Evolutionary conservation across 2,888 invertebrate species (phyloP), one percentile per base, ranked within the genome.

Genomic region (Smittia sp.): DNA sequence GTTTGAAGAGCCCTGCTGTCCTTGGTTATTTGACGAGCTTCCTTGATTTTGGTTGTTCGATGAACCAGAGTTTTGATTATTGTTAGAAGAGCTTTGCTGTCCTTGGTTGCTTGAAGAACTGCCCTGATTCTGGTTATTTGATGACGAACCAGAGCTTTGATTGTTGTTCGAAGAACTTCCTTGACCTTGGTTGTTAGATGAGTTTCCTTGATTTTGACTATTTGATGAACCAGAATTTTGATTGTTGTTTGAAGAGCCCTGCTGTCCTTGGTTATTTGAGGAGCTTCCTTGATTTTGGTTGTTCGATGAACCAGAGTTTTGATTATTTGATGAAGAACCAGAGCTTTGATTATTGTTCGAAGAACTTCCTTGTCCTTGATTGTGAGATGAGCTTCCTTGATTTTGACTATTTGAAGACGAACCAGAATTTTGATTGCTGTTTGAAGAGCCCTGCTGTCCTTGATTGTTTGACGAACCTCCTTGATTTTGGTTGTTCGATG

Each of bases 231-330:
- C 38, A 41, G 6, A 9, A 1, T 65, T 25, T 7, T 65, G 27
- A 38, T 65, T 65, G 20, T 38, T 65, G 2, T n/a, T n/a, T n/a
- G n/a, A n/a, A n/a, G 11, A 13, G 11, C 27, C 18, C 9, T 27
- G 13, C 27, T 65, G 65, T 15, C 32, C 32, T 22, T 38, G 24
- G 1, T 22, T n/a, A 54, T 74, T 58, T 3, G 58, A 58, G 20
- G 20, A 22, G 20, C 72, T 75, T 52, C 65, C 66, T 74, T 63
- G 39, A 75, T 52, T 75, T 63, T 75, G 11, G 76, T 76, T 41
- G 76, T 75, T 41, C 69, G 75, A 73, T 75, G 15, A 75, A 27
- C 54, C 15, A 54, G 58, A 1, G 39, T 58, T 22, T 11, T 25
- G 39, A 38, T 67, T 32, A 22, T 67, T 67, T 1, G 32, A n/a